phyloP scores from a whole-genome alignment of 2,888 invertebrate genomes.

The Microctonus aethiopoides region DNA sequence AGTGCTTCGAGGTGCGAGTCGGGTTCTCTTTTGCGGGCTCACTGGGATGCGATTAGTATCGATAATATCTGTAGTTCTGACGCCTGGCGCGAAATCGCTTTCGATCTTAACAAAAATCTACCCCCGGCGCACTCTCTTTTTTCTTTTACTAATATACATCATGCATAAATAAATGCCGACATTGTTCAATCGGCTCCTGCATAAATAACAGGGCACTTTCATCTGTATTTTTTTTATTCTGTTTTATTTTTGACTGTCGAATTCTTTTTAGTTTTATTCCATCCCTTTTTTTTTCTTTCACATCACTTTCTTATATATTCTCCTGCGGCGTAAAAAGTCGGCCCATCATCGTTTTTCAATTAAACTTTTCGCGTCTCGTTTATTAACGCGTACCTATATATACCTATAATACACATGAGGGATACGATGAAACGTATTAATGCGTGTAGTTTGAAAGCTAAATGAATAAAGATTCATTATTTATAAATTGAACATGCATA shows the following conservation, averaged over 20 bases:
- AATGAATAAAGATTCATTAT: too few species aligned
- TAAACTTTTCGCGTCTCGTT: slow-evolving; percentile 28
- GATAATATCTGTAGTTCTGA: slow-evolving; percentile 42
- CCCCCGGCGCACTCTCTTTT: slow-evolving; percentile 18
- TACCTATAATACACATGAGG: too few species aligned
- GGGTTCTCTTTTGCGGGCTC: slow-evolving; percentile 26
- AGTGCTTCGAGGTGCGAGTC: not conserved
- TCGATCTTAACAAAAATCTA: slow-evolving; percentile 37
- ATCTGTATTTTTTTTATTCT: not conserved
- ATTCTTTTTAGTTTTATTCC: not conserved
- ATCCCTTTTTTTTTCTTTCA: not conserved
- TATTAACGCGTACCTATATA: not conserved
- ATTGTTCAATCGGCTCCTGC: not conserved
- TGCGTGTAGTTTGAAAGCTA: too few species aligned
- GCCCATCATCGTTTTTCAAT: slow-evolving; percentile 34
- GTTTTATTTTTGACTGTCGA: not conserved
- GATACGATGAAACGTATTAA: too few species aligned
- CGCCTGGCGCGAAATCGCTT: slow-evolving; percentile 34
- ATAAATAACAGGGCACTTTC: slow-evolving; percentile 25
- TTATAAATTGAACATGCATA: too few species aligned
- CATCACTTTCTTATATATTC: slow-evolving; percentile 14
- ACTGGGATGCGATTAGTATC: slow-evolving; percentile 42
- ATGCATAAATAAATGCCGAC: not conserved
- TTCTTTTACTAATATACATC: not conserved
- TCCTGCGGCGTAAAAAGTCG: slow-evolving; percentile 33